phyloP scores from a whole-genome alignment of 2,888 invertebrate species.

The Orthonychiurus folsomi region DNA sequence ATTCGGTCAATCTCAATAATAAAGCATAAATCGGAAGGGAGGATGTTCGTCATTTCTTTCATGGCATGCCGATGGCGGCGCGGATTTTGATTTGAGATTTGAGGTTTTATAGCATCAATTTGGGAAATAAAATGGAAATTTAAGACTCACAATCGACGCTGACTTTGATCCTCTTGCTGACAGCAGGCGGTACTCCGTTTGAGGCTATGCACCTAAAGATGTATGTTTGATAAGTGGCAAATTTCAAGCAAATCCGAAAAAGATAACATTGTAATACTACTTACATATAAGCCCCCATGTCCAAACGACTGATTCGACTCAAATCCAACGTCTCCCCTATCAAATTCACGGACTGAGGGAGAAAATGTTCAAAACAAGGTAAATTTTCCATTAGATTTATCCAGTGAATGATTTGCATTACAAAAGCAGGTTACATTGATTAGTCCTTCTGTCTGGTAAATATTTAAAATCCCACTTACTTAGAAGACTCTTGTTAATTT shows the following conservation, averaged over 20 bases:
- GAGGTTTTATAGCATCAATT: too few relatives aligned
- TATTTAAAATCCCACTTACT: slow-evolving; percentile 48
- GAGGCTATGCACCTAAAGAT: slow-evolving; percentile 63
- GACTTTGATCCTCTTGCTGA: slow-evolving; percentile 84
- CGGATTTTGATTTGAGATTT: too few relatives aligned
- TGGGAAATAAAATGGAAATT: neutral
- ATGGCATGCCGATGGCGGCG: too few relatives aligned
- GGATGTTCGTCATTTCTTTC: too few relatives aligned
- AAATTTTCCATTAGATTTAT: neutral
- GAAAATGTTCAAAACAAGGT: neutral
- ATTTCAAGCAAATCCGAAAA: slow-evolving; percentile 2
- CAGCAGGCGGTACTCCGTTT: slow-evolving; percentile 80
- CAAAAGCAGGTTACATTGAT: too few relatives aligned
- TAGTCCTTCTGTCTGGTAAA: slow-evolving; percentile 18
- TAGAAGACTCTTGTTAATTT: slow-evolving; percentile 70
- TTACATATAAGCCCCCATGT: slow-evolving; percentile 57
- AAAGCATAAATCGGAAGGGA: neutral
- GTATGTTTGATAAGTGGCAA: neutral
- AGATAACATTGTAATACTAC: neutral
- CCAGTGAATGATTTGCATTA: too few relatives aligned
- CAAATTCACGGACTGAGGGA: slow-evolving; percentile 67
- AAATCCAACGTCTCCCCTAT: slow-evolving; percentile 74
- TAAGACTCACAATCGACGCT: slow-evolving; percentile 81
- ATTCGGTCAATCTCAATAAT: neutral
- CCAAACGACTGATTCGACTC: slow-evolving; percentile 71